Evolutionary conservation across 2,113 vertebrate species (phyloP).

Genomic region (Heliornis fulica): DNA sequence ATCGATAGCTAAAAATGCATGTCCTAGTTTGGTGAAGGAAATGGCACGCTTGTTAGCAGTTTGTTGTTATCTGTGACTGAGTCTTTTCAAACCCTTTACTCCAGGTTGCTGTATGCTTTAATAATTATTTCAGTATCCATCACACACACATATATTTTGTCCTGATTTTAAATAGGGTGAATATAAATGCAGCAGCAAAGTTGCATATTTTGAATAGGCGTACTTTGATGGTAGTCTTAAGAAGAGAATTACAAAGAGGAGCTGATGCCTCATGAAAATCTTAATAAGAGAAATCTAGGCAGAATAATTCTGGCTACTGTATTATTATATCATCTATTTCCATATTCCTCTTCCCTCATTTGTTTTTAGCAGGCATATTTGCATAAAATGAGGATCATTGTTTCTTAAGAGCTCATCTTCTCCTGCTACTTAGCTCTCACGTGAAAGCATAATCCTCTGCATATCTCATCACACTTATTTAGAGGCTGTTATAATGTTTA

Average conservation of each 20-base stretch:
- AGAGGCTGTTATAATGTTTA: not conserved
- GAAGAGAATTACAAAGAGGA: slow-evolving; percentile 5
- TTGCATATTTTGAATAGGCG: slow-evolving; percentile 20
- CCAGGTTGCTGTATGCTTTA: not conserved
- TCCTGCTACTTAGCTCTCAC: not conserved
- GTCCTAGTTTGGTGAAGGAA: not conserved
- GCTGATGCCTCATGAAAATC: not conserved
- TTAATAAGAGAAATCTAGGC: not conserved
- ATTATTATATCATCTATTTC: slow-evolving; percentile 19
- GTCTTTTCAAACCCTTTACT: not conserved
- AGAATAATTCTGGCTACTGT: not conserved
- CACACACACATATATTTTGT: not conserved
- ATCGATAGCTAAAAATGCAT: not conserved
- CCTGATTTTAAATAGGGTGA: not conserved
- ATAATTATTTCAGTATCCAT: not conserved
- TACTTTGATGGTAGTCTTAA: not conserved
- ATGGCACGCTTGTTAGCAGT: not conserved
- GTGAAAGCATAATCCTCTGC: not conserved
- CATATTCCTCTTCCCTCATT: not conserved
- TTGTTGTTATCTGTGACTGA: not conserved
- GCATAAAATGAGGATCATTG: not conserved
- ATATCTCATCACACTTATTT: not conserved
- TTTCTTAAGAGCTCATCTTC: not conserved
- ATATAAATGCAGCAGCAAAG: slow-evolving; percentile 8
- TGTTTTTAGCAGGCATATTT: slow-evolving; percentile 10